Evolutionary conservation across 2,888 invertebrate species (phyloP), one percentile per base, ranked within the genome.

Genomic region (Sepioteuthis lessoniana): DNA sequence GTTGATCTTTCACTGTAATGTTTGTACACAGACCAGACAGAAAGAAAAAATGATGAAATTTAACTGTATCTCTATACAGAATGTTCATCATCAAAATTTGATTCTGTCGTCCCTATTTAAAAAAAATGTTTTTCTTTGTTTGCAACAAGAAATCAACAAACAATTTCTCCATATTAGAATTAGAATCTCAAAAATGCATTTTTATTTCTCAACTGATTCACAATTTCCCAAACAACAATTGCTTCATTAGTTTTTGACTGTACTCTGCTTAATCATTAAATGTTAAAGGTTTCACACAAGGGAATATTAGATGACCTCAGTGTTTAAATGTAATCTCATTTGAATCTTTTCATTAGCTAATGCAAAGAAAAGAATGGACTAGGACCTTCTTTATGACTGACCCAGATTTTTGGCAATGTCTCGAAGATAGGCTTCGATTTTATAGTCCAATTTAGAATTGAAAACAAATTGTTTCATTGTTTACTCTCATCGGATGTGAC

Each of bases 281-380:
- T 76, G n/a, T 35, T 76, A 25, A 76, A 76, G n/a, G 76, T 76
- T 76, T 76, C 76, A 76, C 76, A 13, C 76, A 76, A 35, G n/a
- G 76, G 76, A 76, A 76, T 76, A 76, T 76, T n/a, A 76, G 76
- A 76, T 76, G 76, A 76, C 76, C 76, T 76, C 76, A 35, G n/a
- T 76, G 76, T n/a, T 76, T 76, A 76, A 76, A 76, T 76, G n/a
- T n/a, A 76, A 76, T 76, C 76, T n/a, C 35, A 76, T 76, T 76
- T 76, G 76, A 76, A 76, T 76, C 16, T 76, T 35, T 35, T n/a
- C 76, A 76, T 76, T 76, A 76, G 76, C 76, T 76, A 76, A 76
- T 76, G 76, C 76, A 76, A 35, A 76, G 76, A 76, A 76, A 76
- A n/a, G 35, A 76, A 76, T 76, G 16, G 76, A n/a, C 76, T 76